phyloP scores from a whole-genome alignment of 2,797 vertebrate genomes.

The Trichosurus vulpecula region DNA sequence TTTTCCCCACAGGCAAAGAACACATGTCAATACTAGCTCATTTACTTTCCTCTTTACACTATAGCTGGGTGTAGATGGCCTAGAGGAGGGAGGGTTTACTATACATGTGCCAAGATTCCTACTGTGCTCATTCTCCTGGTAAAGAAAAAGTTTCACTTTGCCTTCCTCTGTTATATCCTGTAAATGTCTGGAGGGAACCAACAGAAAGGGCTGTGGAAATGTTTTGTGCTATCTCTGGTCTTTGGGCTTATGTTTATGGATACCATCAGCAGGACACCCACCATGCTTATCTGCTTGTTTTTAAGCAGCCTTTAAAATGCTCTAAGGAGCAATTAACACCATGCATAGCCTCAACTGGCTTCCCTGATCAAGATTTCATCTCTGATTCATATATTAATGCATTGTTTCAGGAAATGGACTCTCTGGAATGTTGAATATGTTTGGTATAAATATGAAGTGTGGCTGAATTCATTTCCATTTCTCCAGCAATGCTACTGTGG shows the following conservation, averaged over 20 bases:
- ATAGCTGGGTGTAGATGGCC: neutral
- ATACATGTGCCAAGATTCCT: neutral
- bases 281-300: neutral
- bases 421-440: slow-evolving; percentile 8
- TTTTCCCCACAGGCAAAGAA: neutral
- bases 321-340: neutral
- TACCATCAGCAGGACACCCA: neutral
- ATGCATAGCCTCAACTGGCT: neutral
- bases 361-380: neutral
- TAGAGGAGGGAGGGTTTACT: neutral
- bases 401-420: slow-evolving; percentile 5
- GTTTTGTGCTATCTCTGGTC: neutral
- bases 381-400: slow-evolving; percentile 4
- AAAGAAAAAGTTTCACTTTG: neutral
- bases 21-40: neutral
- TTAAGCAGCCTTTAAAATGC: slow-evolving; percentile 26
- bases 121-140: neutral
- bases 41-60: slow-evolving; percentile 1
- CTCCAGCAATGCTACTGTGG: neutral
- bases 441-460: slow-evolving; percentile 3
- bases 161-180: neutral
- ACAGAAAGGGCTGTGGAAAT: neutral
- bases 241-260: neutral
- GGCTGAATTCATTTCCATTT: neutral
- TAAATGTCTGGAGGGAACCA: neutral